A percentile compares a stretch with the other conserved stretches of the same genome.
phyloP scores from a whole-genome alignment of 2,113 vertebrate species.

The Aviceda subcristata region DNA sequence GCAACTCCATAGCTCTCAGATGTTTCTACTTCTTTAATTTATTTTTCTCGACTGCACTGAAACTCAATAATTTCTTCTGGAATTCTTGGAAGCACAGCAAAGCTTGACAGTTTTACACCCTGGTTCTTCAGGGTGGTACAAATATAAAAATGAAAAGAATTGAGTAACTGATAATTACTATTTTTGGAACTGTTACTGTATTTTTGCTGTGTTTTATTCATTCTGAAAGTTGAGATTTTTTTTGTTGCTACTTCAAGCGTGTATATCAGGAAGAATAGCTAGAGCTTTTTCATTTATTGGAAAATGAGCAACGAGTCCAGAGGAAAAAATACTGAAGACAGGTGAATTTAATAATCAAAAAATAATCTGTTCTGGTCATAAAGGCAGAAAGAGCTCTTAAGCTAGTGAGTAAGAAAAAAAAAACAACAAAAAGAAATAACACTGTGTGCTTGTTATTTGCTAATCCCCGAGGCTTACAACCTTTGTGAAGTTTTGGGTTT shows the following conservation, averaged over 20 bases:
- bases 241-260: not conserved
- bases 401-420: not conserved
- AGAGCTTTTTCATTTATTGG: not conserved
- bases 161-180: not conserved
- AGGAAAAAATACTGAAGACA: not conserved
- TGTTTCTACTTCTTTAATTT: not conserved
- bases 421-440: not conserved
- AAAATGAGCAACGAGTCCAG: not conserved
- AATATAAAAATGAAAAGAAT: not conserved
- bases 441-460: not conserved
- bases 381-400: not conserved
- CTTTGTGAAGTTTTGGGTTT: not conserved
- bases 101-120: not conserved
- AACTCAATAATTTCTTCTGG: not conserved
- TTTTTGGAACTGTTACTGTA: not conserved
- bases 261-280: not conserved
- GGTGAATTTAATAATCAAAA: not conserved
- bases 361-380: not conserved
- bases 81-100: not conserved
- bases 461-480: not conserved
- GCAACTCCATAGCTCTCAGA: not conserved
- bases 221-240: not conserved
- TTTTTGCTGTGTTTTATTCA: not conserved
- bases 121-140: not conserved
- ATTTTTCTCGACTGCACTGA: not conserved